Conservation (phyloP, 2,797 vertebrate genomes). For the Fratercula arctica region DNA sequence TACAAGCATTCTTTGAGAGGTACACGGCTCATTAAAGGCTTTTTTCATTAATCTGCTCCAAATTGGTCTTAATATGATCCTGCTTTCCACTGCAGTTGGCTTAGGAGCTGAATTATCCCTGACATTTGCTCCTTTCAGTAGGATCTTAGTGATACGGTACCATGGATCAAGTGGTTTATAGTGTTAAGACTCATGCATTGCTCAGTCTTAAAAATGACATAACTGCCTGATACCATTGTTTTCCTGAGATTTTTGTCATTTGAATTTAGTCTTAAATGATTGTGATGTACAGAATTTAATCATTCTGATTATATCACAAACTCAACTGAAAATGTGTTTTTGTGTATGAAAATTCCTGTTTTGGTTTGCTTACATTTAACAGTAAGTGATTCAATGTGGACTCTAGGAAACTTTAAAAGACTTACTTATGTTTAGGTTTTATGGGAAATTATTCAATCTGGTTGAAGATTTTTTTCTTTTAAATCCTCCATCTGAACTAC, state of each 20-base stretch:
- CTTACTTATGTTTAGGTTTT: neutral
- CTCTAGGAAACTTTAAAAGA: neutral
- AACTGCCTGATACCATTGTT: conserved; percentile 37
- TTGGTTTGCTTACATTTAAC: neutral
- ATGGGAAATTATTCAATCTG: neutral
- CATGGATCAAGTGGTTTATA: neutral
- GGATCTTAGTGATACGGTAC: neutral
- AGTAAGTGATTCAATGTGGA: neutral
- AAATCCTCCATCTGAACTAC: neutral
- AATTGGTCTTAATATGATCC: conserved; percentile 49
- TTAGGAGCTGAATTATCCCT: conserved; percentile 38
- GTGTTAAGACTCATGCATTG: neutral
- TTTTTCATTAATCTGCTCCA: conserved; percentile 69
- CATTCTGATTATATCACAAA: neutral
- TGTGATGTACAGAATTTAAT: neutral
- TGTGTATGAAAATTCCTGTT: neutral
- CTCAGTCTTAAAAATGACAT: neutral
- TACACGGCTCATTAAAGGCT: conserved; percentile 69
- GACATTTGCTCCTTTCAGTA: conserved; percentile 44
- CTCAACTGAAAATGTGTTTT: accelerated
- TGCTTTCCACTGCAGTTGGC: conserved; percentile 8
- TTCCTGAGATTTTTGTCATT: neutral
- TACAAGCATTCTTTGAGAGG: conserved; percentile 70
- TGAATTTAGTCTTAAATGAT: neutral
- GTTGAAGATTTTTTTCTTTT: neutral